Percentiles rank a stretch among this genome's conserved stretches.
phyloP scores from a whole-genome alignment of 2,888 invertebrate species.

The Hyposoter didymator region DNA sequence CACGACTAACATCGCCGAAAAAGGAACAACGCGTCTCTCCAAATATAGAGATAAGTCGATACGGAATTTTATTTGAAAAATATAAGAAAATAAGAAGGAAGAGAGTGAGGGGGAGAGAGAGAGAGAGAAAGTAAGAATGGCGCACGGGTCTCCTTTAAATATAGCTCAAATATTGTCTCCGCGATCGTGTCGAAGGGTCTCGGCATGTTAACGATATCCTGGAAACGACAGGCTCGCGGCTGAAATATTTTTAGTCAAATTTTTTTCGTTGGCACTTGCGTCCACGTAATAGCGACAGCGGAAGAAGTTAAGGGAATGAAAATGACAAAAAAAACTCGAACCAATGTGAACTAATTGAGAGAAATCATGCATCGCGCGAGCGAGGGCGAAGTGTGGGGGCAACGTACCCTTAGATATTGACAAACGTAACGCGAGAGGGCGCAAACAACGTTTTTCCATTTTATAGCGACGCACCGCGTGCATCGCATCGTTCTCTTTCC shows the following conservation, averaged over 20 bases:
- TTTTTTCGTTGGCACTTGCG: conserved; percentile 66
- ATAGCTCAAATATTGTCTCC: conserved; percentile 71
- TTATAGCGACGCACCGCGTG: conserved; percentile 48
- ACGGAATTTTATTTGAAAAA: too few species aligned
- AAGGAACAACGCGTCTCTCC: neutral
- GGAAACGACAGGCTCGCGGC: conserved; percentile 62
- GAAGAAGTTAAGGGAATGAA: conserved; percentile 12
- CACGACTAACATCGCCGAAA: conserved; percentile 8
- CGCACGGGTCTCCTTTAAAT: too few species aligned
- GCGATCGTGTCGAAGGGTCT: conserved; percentile 46
- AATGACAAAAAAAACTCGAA: conserved; percentile 1
- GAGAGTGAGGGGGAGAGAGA: too few species aligned
- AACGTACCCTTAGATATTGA: conserved; percentile 26
- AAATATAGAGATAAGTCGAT: neutral
- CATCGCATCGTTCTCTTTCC: conserved; percentile 24
- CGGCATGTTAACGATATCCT: conserved; percentile 72
- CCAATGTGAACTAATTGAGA: conserved; percentile 45
- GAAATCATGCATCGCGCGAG: neutral
- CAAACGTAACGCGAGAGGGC: neutral
- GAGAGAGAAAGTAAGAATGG: too few species aligned
- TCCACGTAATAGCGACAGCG: neutral
- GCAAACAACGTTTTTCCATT: conserved; percentile 30
- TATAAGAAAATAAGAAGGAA: too few species aligned
- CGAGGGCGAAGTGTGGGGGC: neutral
- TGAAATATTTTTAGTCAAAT: conserved; percentile 79